A percentile compares a stretch with the other conserved stretches of the same genome.
These are phyloP conservation scores for Callopanchax toddi DNA, from an alignment of 2,113 vertebrate species.

Conservation along the genomic window DNA sequence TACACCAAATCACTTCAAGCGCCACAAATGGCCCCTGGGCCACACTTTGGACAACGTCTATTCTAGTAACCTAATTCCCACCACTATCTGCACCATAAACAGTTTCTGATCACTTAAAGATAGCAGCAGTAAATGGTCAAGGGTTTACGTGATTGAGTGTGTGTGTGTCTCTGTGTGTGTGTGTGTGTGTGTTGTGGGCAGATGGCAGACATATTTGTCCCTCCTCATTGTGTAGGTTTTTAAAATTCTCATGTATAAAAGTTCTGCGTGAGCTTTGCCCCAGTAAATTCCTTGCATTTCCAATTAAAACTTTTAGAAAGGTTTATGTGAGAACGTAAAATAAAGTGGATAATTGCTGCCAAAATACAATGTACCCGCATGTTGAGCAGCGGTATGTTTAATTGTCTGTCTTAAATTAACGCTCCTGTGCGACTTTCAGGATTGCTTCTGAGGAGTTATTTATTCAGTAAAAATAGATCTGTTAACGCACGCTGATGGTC, in stretches of 20 bases:
- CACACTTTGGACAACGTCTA: too few relatives aligned
- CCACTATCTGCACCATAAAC: neutral
- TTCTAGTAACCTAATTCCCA: neutral
- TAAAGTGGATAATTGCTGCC: slow-evolving; percentile 17
- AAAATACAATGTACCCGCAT: slow-evolving; percentile 10
- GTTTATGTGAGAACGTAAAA: slow-evolving; percentile 13
- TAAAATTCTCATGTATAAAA: neutral
- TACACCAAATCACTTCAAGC: too few relatives aligned
- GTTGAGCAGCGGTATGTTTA: slow-evolving; percentile 10
- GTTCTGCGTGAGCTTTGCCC: neutral
- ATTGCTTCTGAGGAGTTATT: neutral
- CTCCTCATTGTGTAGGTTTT: slow-evolving; percentile 5
- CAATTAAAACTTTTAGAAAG: slow-evolving; percentile 21
- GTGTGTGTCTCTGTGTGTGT: neutral
- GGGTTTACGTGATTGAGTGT: too few relatives aligned
- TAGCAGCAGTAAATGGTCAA: slow-evolving; percentile 7
- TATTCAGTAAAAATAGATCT: neutral
- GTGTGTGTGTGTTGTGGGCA: neutral
- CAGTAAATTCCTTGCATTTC: slow-evolving; percentile 11
- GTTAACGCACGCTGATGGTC: neutral
- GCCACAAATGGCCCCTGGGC: too few relatives aligned
- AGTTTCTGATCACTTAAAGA: neutral
- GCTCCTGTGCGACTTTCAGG: neutral
- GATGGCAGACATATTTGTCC: slow-evolving; percentile 9
- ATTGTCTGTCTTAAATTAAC: slow-evolving; percentile 4